Conservation (phyloP, 2,888 invertebrate genomes). For the Dioctria rufipes region DNA sequence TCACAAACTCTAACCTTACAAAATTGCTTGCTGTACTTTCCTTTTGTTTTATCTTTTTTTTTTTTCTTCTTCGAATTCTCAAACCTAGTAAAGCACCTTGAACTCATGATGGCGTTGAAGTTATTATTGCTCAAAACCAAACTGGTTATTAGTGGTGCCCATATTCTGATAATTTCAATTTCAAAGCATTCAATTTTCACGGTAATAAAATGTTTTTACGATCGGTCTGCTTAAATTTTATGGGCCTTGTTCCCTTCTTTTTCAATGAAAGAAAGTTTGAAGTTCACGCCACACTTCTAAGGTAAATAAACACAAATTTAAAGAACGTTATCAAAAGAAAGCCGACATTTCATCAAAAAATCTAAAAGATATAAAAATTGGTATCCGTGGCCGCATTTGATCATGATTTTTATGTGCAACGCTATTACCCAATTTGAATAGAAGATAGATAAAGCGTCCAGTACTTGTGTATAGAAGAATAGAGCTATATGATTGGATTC, state of each 20-base stretch:
- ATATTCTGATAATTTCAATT: conserved; percentile 9
- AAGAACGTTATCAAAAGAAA: conserved; percentile 16
- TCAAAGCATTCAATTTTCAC: conserved; percentile 20
- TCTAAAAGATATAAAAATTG: neutral
- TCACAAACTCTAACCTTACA: no score
- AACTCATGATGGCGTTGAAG: no score
- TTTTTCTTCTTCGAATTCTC: neutral
- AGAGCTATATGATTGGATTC: neutral
- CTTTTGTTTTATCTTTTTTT: no score
- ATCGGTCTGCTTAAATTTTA: conserved; percentile 17
- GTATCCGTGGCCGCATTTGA: neutral
- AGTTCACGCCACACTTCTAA: neutral
- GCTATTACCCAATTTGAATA: no score
- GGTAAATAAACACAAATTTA: conserved; percentile 5
- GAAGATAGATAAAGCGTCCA: no score
- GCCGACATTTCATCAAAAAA: neutral
- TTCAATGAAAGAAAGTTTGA: conserved; percentile 23
- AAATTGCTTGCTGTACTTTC: no score
- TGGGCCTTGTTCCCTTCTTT: conserved; percentile 10
- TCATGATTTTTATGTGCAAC: no score
- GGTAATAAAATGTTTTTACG: conserved; percentile 36
- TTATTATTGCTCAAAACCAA: no score
- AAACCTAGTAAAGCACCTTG: no score
- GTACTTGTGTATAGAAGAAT: neutral
- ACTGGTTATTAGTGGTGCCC: no score